Evolutionary conservation across 2,797 vertebrate genomes (phyloP).

Genomic region (Cichlasoma orientale): DNA sequence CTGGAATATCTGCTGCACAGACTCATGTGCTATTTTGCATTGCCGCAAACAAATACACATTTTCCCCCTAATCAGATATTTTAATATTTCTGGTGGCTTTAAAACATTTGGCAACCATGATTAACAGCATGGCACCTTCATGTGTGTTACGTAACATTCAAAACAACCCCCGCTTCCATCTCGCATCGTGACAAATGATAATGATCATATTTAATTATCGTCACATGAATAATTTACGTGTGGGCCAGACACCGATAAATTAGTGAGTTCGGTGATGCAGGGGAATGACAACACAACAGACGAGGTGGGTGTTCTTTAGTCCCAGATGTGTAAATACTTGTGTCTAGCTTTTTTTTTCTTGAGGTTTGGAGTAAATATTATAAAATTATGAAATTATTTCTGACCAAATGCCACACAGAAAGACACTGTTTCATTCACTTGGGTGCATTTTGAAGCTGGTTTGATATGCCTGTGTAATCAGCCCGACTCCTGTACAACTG

Average conservation of each 20-base stretch:
- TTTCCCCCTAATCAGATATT: rapidly evolving
- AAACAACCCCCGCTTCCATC: not conserved
- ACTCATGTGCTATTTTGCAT: not conserved
- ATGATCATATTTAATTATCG: not conserved
- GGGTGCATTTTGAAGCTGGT: too few relatives aligned
- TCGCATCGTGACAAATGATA: not conserved
- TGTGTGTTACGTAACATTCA: not conserved
- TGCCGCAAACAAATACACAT: not conserved
- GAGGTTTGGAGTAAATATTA: not conserved
- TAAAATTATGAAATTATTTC: not conserved
- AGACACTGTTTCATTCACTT: too few relatives aligned
- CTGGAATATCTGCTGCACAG: not conserved
- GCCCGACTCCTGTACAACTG: too few relatives aligned
- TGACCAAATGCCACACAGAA: too few relatives aligned
- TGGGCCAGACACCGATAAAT: not conserved
- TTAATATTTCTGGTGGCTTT: not conserved
- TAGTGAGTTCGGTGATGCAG: not conserved
- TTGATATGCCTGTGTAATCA: too few relatives aligned
- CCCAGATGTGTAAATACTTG: too few relatives aligned
- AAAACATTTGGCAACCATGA: not conserved
- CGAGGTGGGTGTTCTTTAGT: not conserved
- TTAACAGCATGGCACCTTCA: not conserved
- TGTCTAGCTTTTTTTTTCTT: too few relatives aligned
- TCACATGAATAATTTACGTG: not conserved
- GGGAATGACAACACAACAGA: not conserved